Evolutionary conservation across 2,797 vertebrate species (phyloP), one percentile per base, ranked within the genome.

Genomic region (Dallia pectoralis): DNA sequence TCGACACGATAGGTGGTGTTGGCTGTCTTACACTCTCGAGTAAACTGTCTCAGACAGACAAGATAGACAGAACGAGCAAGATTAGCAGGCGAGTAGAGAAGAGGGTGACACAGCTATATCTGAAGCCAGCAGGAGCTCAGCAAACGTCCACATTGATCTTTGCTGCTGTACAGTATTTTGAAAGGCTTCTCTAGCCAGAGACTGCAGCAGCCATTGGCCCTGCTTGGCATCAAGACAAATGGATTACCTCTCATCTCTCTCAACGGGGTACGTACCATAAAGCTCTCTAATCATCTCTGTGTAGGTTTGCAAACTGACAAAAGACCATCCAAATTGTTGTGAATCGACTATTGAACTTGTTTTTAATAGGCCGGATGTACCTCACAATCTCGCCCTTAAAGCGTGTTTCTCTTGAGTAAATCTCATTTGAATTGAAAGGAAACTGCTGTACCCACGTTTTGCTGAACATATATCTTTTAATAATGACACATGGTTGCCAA

Each of bases 1-100:
- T 93, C 92, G 40, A 77, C 70, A 30, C 76, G 84, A 77, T 80
- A 83, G 77, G 82, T 89, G 87, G 86, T 93, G 86, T 73, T 87
- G 75, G 80, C 86, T 47, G 85, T 85, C 81, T 79, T 72, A 72
- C 79, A 74, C 62, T 93, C 86, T 67, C 77, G 83, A 72, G 79
- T 87, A 82, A 94, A 94, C 92, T 92, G 81, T 73, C 70, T 84
- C 48, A 15, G 69, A 82, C 75, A 84, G 53, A 59, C 22, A 59
- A 25, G 22, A 22, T 59, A 66, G 66, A 67, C n/a, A 59, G 22
- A 15, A 51, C 16, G 33, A 40, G 62, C 16, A 9, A 29, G n/a
- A 47, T 29, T 33, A 8, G 29, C 11, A 19, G 44, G 56, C 22
- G 22, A 27, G 53, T 6, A 8, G 4, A 15, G 3, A 15, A 40